Base-by-base conservation (phyloP, 2,113 vertebrate genomes). In the Corythaeola cristata region DNA sequence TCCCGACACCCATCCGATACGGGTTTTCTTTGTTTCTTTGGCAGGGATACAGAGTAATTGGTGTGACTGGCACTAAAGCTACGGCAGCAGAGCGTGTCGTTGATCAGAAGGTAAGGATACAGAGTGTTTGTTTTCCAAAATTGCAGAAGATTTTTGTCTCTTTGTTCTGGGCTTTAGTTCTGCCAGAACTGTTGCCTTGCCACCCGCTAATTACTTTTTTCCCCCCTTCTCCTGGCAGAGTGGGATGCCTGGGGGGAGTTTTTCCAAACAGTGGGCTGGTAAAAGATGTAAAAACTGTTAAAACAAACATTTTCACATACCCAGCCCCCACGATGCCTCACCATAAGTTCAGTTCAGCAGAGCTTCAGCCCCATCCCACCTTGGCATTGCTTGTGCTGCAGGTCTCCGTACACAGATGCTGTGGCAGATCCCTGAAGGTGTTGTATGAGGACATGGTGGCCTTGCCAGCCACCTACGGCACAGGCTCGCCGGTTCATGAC, bases 11-110 rank as follows among this genome's bases (percentile, higher is more conserved):
- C 90, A 35, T 84, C 23, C 47, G 55, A 13, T 49, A 13, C 33
- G 33, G 28, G 41, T 44, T 44, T 0, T 33, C 37, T 78, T 44
- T 49, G n/a, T n/a, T 76, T 96, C 95, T 73, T 71, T 39, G 83
- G 74, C 92, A 97, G 96, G 96, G 97, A 62, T 89, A 91, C 68
- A 63, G 78, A 47, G 95, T 92, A 21, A 90, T 95, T 45, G 96
- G 91, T 14, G 39, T 89, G 64, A 77, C 76, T 72, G 37, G 24
- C 64, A 64, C 91, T 23, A 30, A 69, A 18, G 76, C 77, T 33
- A 50, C 89, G 74, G 92, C 45, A 1, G 94, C 93, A 52, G 96
- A 97, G 60, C 47, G 10, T 12, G 19, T 85, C 12, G 3, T 12
- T 26, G 90, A 96, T 82, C 93, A 95, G 76, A 96, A 97, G 95